Evolutionary conservation across 2,113 vertebrate species (phyloP).

Genomic region (Narcine bancroftii): DNA sequence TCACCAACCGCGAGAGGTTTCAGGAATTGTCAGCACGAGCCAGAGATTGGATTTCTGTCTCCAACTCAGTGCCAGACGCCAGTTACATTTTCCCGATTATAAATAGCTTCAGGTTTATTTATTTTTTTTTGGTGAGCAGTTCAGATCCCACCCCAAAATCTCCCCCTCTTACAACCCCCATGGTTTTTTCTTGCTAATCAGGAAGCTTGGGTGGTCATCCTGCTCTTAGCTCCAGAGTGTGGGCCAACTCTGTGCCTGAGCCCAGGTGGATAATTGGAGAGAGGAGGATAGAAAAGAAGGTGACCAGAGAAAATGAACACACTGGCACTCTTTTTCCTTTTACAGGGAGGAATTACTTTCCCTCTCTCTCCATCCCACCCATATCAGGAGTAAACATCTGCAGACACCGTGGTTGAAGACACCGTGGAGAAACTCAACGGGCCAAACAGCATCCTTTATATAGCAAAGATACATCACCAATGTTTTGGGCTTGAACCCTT

Average conservation of each 20-base stretch:
- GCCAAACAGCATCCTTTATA: too few relatives aligned
- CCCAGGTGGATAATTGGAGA: not conserved
- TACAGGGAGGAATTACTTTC: too few relatives aligned
- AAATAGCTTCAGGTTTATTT: conserved; percentile 26
- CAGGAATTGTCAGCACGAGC: not conserved
- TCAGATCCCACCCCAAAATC: not conserved
- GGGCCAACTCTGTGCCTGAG: not conserved
- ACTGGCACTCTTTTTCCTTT: not conserved
- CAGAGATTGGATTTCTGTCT: conserved; percentile 11
- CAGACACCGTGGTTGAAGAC: too few relatives aligned
- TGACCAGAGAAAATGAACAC: not conserved
- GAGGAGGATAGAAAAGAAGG: not conserved
- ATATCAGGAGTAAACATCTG: too few relatives aligned
- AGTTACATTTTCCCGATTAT: not conserved
- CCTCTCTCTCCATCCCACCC: not conserved
- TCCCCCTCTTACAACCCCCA: too few relatives aligned
- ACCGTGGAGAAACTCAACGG: too few relatives aligned
- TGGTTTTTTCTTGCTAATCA: not conserved
- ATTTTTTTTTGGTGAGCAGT: not conserved
- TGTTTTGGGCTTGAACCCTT: too few relatives aligned
- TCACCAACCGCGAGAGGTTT: not conserved
- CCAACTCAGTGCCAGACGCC: not conserved
- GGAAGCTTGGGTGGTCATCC: not conserved
- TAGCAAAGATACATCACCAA: too few relatives aligned
- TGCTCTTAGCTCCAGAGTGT: not conserved